Conservation (phyloP, 2,888 invertebrate species). For the Nasonia oneida region DNA sequence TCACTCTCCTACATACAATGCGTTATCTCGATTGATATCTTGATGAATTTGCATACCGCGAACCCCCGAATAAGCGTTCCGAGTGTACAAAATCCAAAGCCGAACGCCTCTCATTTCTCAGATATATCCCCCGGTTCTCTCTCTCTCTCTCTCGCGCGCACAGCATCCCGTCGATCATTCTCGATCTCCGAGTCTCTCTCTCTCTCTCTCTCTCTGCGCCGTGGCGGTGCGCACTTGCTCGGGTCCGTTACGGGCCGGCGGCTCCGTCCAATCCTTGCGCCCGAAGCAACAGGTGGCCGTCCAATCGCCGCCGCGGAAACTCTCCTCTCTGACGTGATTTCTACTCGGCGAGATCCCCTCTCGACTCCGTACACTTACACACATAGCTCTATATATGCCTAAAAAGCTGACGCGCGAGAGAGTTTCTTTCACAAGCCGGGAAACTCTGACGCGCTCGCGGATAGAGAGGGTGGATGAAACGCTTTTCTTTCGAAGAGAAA, state of each 20-base stretch:
- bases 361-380: not conserved
- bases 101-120: slow-evolving; percentile 33
- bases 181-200: slow-evolving; percentile 26
- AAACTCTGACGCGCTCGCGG: not conserved
- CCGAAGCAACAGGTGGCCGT: slow-evolving; percentile 75
- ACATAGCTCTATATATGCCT: no score
- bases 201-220: slow-evolving; percentile 49
- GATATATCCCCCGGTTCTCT: slow-evolving; percentile 43
- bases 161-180: slow-evolving; percentile 53
- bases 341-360: not conserved
- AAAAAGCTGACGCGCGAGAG: slow-evolving; percentile 25
- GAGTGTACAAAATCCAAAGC: not conserved
- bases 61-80: not conserved
- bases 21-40: no score
- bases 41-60: no score
- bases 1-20: no score
- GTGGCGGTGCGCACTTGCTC: slow-evolving; percentile 69
- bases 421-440: slow-evolving; percentile 52
- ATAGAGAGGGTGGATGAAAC: not conserved
- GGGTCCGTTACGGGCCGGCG: slow-evolving; percentile 68
- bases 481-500: slow-evolving; percentile 45
- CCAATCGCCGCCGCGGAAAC: slow-evolving; percentile 68
- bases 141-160: not conserved
- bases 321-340: slow-evolving; percentile 58
- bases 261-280: slow-evolving; percentile 70